Conservation (phyloP, 2,888 invertebrate genomes). For the Mythimna vitellina region DNA sequence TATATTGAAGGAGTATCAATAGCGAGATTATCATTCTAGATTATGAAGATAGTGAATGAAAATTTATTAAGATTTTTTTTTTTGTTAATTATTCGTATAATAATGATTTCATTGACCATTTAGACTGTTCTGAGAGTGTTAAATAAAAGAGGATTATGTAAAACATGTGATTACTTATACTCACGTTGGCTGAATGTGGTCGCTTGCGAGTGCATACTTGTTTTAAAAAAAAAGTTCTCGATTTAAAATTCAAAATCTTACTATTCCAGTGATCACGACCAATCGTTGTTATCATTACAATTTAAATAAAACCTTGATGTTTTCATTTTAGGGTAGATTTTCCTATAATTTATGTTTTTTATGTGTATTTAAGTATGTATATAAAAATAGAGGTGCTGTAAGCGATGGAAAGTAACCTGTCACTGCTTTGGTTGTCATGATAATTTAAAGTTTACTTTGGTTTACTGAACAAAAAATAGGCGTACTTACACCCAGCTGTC, state of each 20-base stretch:
- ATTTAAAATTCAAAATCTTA: slow-evolving; percentile 74
- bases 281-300: slow-evolving; percentile 40
- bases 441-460: slow-evolving; percentile 47
- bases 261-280: slow-evolving; percentile 68
- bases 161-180: slow-evolving; percentile 45
- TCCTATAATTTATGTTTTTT: slow-evolving; percentile 29
- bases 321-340: slow-evolving; percentile 37
- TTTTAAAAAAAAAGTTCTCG: slow-evolving; percentile 63
- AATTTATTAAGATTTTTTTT: slow-evolving; percentile 18
- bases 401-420: slow-evolving; percentile 48
- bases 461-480: slow-evolving; percentile 49
- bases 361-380: slow-evolving; percentile 33
- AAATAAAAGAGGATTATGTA: slow-evolving; percentile 24
- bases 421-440: slow-evolving; percentile 41
- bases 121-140: not conserved
- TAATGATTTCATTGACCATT: not conserved
- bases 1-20: slow-evolving; percentile 49
- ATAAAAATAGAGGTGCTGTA: slow-evolving; percentile 43
- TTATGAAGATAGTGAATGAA: slow-evolving; percentile 31
- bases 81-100: not conserved
- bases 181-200: slow-evolving; percentile 47
- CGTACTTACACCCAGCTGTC: not conserved
- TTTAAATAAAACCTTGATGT: slow-evolving; percentile 41
- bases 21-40: slow-evolving; percentile 47
- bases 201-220: slow-evolving; percentile 48